phyloP scores from a whole-genome alignment of 2,113 vertebrate species.

The Sorex fumeus region DNA sequence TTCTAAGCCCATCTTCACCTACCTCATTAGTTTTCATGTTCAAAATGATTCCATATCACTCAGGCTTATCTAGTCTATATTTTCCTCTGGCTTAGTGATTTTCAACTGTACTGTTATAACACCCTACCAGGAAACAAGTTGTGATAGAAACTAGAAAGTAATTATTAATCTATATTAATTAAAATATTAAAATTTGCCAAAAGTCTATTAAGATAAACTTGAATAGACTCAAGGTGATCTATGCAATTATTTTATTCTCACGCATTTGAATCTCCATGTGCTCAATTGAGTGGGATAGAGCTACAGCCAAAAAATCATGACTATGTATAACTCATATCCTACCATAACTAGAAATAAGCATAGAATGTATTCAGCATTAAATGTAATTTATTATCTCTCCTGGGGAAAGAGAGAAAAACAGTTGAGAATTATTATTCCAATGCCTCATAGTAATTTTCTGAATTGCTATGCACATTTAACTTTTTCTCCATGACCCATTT shows the following conservation, averaged over 20 bases:
- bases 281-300: constrained; percentile 2
- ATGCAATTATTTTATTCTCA: background rate
- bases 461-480: constrained; percentile 20
- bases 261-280: background rate
- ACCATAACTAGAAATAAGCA: background rate
- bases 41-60: background rate
- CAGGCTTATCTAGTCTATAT: background rate
- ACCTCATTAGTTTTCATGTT: constrained; percentile 46
- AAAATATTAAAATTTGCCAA: constrained; percentile 39
- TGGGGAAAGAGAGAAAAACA: background rate
- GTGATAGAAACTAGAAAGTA: background rate
- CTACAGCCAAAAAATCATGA: background rate
- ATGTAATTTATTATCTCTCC: background rate
- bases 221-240: background rate
- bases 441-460: constrained; percentile 36
- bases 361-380: background rate
- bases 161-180: background rate
- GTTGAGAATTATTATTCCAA: constrained; percentile 65
- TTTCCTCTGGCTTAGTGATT: constrained; percentile 39
- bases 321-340: background rate
- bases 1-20: constrained; percentile 58
- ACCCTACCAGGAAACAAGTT: background rate
- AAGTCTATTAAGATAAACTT: constrained; percentile 15
- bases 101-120: constrained; percentile 25
- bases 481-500: constrained; percentile 67